Base-by-base conservation (phyloP, 2,888 invertebrate genomes). In the Drosophila kuntzei region DNA sequence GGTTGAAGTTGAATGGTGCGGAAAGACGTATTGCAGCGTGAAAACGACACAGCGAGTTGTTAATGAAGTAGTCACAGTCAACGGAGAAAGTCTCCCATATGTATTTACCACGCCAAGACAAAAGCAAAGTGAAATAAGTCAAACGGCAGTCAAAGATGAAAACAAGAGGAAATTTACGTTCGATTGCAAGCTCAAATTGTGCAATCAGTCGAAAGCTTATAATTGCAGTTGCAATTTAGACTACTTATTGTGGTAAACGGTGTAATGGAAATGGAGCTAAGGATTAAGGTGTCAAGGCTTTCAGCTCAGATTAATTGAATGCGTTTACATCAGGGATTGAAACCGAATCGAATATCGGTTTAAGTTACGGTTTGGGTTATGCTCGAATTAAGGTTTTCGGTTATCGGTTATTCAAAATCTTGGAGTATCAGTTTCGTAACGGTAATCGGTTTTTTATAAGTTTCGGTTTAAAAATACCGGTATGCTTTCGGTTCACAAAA, bases 11-110 rank as follows among this genome's bases (percentile, higher is more conserved):
- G 79, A 84, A 71, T 87, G 77, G 59, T 53, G 79, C 84, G 81
- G 84, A 84, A 81, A 78, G 73, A 75, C 72, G 75, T 71, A 87
- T 69, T 86, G 87, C 85, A 86, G 85, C 85, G 82, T 87, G 80
- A 86, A 86, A 82, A 82, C 71, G 83, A 76, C 82, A 75, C 74
- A 77, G 76, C 71, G 79, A 61, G 44, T 73, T 87, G 65, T 80
- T 85, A 85, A 85, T 85, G 85, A 85, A 85, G 85, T 85, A 86
- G 85, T 85, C 87, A 87, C 82, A 82, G 73, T 87, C 73, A 63
- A 32, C 64, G 77, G 71, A 76, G 81, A 84, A 81, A 87, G 81
- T 87, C 81, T 41, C 44, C 60, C 20, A 12, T 7, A 18, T n/a
- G 29, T 18, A 36, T 70, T 27, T 18, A 3, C 32, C 14, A 2